Evolutionary conservation across 2,888 invertebrate species (phyloP).

Genomic region (Acanthosepion esculentum): DNA sequence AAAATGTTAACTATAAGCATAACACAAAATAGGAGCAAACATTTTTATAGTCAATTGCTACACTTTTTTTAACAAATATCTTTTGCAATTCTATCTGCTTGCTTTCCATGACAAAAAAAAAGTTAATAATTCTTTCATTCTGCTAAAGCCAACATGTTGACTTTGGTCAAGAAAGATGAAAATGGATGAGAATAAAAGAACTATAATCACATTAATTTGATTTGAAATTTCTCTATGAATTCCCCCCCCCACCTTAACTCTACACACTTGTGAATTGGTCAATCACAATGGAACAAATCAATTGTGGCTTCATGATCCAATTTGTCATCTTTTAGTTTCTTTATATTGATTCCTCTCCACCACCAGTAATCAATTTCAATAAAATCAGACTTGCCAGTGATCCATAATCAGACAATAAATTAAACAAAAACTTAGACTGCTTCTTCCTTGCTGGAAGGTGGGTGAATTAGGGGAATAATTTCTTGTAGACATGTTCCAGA

Average conservation of each 20-base stretch:
- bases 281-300: neutral
- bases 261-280: neutral
- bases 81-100: neutral
- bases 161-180: neutral
- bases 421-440: neutral
- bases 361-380: neutral
- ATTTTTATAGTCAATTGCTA: too few relatives aligned
- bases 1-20: too few relatives aligned
- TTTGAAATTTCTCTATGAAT: conserved; percentile 9
- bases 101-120: neutral
- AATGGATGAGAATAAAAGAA: neutral
- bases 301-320: neutral
- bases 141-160: neutral
- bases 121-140: neutral
- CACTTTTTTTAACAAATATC: neutral
- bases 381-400: neutral
- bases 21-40: too few relatives aligned
- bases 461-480: too few relatives aligned
- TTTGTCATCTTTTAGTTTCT: neutral
- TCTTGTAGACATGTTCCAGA: neutral
- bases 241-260: neutral
- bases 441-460: too few relatives aligned
- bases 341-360: neutral
- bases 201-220: conserved; percentile 33
- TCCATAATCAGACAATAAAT: conserved; percentile 9